Conservation (phyloP, 2,888 invertebrate species). For the Lottia scabra region DNA sequence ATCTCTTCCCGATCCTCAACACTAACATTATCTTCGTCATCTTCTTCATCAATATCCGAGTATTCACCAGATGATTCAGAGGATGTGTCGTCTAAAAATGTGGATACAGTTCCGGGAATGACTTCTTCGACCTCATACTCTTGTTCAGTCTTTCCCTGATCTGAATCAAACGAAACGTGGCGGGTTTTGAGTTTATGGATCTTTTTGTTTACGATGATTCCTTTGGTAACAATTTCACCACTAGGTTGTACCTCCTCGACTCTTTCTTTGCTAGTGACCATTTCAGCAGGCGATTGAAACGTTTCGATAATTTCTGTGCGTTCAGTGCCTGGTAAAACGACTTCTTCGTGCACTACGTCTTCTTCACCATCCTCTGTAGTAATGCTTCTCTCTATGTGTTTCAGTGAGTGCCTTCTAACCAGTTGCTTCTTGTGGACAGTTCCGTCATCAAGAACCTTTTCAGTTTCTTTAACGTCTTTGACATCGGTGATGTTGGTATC, state of each 20-base stretch:
- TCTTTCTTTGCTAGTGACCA: constrained; percentile 46
- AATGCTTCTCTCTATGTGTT: constrained; percentile 42
- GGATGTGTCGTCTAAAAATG: constrained; percentile 27
- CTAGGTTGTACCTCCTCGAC: constrained; percentile 54
- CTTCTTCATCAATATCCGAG: constrained; percentile 29
- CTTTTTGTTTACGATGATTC: constrained; percentile 57
- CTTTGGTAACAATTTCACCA: constrained; percentile 55
- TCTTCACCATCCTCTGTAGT: constrained; percentile 46
- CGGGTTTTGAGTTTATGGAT: constrained; percentile 54
- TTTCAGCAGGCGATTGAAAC: constrained; percentile 45
- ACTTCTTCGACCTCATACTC: constrained; percentile 21
- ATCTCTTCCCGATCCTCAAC: constrained; percentile 53
- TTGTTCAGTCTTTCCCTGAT: constrained; percentile 3
- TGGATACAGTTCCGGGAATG: constrained; percentile 16
- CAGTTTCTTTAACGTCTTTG: constrained; percentile 43
- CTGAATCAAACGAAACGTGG: constrained; percentile 51
- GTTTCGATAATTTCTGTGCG: constrained; percentile 41
- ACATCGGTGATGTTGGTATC: constrained; percentile 21
- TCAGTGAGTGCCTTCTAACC: constrained; percentile 46
- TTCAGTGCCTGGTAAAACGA: constrained; percentile 37
- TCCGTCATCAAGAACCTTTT: constrained; percentile 57
- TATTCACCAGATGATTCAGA: constrained; percentile 32
- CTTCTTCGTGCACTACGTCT: constrained; percentile 44
- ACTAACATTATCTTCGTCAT: constrained; percentile 37
- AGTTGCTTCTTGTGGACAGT: constrained; percentile 51